Evolutionary conservation across 1,140 invertebrate genomes (phyloP), one percentile per base, ranked within the genome.

Genomic region (Drosophila rhopaloa): DNA sequence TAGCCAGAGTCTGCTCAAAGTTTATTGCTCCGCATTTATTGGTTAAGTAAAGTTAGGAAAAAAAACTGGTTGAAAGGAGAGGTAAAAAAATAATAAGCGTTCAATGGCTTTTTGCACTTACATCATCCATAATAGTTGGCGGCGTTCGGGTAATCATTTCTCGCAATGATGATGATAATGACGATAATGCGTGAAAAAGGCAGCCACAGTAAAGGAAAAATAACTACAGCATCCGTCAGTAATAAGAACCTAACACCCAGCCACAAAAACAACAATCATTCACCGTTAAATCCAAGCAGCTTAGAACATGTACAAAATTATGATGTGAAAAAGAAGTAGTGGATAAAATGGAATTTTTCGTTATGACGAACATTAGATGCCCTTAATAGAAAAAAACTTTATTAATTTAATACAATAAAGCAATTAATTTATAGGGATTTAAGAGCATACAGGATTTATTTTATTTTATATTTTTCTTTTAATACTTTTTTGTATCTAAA

Each of bases 41-140:
- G 51, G 65, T 43, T 58, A 71, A 43, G 43, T 58, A 58, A 71
- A 71, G 51, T 68, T 35, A n/a, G 13, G 40, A 47, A n/a, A 54
- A 50, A 57, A 50, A 41, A 40, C 32, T 43, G 8, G 54, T 1
- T 14, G 7, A 54, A 72, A 40, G 50, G 19, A 43, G 50, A 51
- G 44, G 37, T 44, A 41, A 29, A 29, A 67, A 48, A 68, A 50
- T 71, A 67, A 58, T 79, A 72, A 73, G 67, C 62, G 73, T 65
- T 67, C 50, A 79, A 83, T 75, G 78, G 72, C 51, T 86, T 57
- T 86, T 75, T 75, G 73, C 68, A 81, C 79, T 85, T 85, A 73
- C 60, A 81, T 81, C 61, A 76, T 80, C 71, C 32, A 67, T 66
- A 56, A 81, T 81, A 81, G 73, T 68, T 48, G 57, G 38, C 63